Percentiles rank a stretch among this genome's conserved stretches.
These are phyloP conservation scores for Stylophora pistillata DNA, from an alignment of 64 coral and sea anemone species.

Conservation along the genomic window DNA sequence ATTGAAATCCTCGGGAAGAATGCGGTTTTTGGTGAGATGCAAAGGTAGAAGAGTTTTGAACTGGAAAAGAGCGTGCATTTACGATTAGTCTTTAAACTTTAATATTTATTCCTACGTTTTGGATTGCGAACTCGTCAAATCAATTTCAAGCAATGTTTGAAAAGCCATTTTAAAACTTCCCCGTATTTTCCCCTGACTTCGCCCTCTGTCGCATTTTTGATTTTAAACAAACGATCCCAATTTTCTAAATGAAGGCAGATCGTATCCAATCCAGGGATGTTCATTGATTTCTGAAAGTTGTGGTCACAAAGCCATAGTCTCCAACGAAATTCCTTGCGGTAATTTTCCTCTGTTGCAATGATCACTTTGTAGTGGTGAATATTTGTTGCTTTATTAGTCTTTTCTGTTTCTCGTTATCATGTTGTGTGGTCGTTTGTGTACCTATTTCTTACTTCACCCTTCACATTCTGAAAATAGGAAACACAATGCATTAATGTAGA, in stretches of 20 bases:
- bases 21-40: background rate
- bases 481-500: background rate
- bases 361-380: background rate
- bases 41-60: background rate
- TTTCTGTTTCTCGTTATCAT: background rate
- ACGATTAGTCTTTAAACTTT: constrained; percentile 50
- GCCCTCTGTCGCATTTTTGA: background rate
- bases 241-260: background rate
- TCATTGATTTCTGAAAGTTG: background rate
- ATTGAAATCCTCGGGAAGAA: background rate
- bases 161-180: background rate
- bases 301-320: background rate
- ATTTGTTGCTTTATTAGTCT: background rate
- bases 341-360: background rate
- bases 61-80: background rate
- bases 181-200: background rate
- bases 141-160: background rate
- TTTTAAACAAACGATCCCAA: background rate
- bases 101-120: constrained; percentile 4
- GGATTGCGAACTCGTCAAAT: background rate
- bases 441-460: background rate
- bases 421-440: background rate
- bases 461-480: background rate
- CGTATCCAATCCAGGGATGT: background rate
- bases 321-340: background rate